Base-by-base conservation (phyloP, 2,888 invertebrate genomes). In the Folsomia manolachei region DNA sequence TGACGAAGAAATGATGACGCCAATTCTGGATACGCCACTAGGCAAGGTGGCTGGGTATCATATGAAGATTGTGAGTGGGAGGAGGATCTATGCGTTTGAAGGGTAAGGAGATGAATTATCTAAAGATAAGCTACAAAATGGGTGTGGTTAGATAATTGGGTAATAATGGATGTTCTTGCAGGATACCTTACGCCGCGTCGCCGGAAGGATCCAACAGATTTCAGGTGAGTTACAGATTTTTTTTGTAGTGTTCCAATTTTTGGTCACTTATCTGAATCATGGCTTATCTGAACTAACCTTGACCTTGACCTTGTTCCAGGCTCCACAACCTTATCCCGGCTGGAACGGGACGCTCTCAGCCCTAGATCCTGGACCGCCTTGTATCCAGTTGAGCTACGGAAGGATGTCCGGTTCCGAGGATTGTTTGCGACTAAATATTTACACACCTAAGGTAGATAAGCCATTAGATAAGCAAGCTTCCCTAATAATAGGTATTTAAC, bases 71-170 rank as follows among this genome's bases (percentile, higher is more conserved):
- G 21, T 78, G 0, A 70, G 66, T 26, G 75, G 75, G 7, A 71
- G 73, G 39, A 26, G 70, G 14, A 72, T 80, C 56, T 72, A 71
- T 51, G 76, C 79, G 1, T 80, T 76, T 67, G 79, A 80, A 70
- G 76, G 77, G n/a, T n/a, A n/a, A n/a, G n/a, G n/a, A n/a, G n/a
- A n/a, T n/a, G n/a, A n/a, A 21, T 75, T n/a, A n/a, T n/a, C n/a
- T n/a, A n/a, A n/a, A n/a, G n/a, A n/a, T n/a, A n/a, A n/a, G n/a
- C n/a, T n/a, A n/a, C n/a, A n/a, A n/a, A n/a, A n/a, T n/a, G n/a
- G n/a, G n/a, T n/a, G n/a, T n/a, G n/a, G n/a, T n/a, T n/a, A n/a
- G n/a, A n/a, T n/a, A n/a, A n/a, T n/a, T n/a, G n/a, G n/a, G n/a
- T n/a, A n/a, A n/a, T n/a, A n/a, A n/a, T n/a, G n/a, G n/a, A n/a